Conservation (phyloP, 2,113 vertebrate genomes). For the Eira barbara region DNA sequence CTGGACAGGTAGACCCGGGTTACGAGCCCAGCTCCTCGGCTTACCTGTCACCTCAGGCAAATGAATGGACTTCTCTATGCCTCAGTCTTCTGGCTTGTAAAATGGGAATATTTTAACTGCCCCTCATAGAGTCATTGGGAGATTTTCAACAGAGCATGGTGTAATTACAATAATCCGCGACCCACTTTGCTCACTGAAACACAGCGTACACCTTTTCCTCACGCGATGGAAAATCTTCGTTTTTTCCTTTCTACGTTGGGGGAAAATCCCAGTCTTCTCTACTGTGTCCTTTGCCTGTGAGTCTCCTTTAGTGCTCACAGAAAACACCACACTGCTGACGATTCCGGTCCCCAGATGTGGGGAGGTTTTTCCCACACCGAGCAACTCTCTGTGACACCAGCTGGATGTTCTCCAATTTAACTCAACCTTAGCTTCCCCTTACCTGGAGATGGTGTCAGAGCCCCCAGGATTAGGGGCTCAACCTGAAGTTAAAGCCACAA, state of each 20-base stretch:
- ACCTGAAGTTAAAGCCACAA: not conserved
- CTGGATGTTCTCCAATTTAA: not conserved
- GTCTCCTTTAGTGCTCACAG: not conserved
- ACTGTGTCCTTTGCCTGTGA: not conserved
- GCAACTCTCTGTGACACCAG: not conserved
- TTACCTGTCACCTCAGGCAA: not conserved
- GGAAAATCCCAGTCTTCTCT: not conserved
- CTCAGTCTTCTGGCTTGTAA: not conserved
- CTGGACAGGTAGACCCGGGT: no score
- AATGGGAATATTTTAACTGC: not conserved
- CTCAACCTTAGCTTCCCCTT: not conserved
- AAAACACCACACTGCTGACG: not conserved
- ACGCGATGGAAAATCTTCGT: not conserved
- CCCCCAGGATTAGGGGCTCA: not conserved
- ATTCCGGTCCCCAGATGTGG: not conserved
- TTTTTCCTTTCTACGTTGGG: not conserved
- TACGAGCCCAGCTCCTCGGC: not conserved
- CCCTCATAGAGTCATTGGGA: not conserved
- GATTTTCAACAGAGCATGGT: not conserved
- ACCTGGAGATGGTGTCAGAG: not conserved
- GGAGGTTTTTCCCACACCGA: not conserved
- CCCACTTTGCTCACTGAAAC: not conserved
- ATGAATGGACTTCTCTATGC: not conserved
- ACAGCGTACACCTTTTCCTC: not conserved
- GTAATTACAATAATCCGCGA: not conserved